Evolutionary conservation across 1,140 invertebrate genomes (phyloP).

Genomic region (Pollicipes pollicipes): DNA sequence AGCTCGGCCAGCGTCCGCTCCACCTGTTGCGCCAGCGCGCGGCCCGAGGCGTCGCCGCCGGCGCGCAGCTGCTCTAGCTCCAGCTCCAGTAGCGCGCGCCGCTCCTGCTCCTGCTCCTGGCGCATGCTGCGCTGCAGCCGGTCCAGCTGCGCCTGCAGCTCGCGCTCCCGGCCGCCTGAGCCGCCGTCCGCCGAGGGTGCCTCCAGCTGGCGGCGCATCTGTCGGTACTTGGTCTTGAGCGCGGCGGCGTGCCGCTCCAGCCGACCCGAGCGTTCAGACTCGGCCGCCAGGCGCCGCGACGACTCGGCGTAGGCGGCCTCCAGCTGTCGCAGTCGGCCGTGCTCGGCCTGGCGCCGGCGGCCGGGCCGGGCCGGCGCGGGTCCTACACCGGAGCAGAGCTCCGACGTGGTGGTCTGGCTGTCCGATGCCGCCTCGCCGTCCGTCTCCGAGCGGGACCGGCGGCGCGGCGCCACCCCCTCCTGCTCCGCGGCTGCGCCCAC

Average conservation of each 20-base stretch:
- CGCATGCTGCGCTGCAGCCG: neutral
- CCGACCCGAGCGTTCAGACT: neutral
- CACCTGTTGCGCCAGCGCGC: neutral
- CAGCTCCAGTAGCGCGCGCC: neutral
- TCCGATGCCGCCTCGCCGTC: too few relatives aligned
- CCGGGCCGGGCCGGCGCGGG: too few relatives aligned
- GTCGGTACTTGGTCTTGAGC: neutral
- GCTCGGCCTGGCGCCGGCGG: neutral
- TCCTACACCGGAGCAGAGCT: neutral
- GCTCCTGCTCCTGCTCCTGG: neutral
- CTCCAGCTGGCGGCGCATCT: neutral
- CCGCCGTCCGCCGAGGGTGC: too few relatives aligned
- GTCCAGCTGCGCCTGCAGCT: neutral
- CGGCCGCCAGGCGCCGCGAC: neutral
- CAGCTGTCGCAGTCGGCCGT: neutral
- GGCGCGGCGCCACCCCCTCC: neutral
- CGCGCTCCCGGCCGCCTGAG: neutral
- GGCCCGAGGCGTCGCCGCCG: too few relatives aligned
- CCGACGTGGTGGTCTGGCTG: too few relatives aligned
- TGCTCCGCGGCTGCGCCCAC: neutral
- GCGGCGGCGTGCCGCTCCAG: neutral
- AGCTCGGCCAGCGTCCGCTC: neutral
- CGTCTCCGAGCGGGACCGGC: too few relatives aligned
- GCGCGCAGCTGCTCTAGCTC: neutral
- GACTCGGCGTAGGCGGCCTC: neutral